Conservation (phyloP, 2,113 vertebrate genomes). For the Oenanthe melanoleuca region DNA sequence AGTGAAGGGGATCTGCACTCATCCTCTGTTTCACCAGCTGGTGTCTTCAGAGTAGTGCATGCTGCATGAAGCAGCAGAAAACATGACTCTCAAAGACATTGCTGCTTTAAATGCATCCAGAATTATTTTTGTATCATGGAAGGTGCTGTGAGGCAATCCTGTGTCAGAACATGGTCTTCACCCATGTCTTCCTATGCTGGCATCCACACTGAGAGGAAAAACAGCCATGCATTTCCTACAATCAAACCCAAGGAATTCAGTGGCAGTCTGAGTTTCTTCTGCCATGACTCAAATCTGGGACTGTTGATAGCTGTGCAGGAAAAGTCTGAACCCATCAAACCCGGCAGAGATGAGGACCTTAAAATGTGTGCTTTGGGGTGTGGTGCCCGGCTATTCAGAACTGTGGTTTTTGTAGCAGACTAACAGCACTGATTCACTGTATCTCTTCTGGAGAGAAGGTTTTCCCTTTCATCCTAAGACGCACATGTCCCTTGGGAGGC, state of each 20-base stretch:
- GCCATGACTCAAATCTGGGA: neutral
- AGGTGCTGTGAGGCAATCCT: neutral
- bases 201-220: neutral
- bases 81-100: neutral
- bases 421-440: neutral
- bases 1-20: neutral
- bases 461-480: neutral
- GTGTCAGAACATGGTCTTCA: neutral
- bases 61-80: neutral
- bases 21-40: neutral
- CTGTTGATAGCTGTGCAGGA: neutral
- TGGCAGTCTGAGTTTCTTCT: neutral
- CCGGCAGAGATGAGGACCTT: rapidly evolving
- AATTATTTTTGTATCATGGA: neutral
- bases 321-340: neutral
- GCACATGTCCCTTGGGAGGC: neutral
- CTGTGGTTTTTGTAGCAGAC: neutral
- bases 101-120: neutral
- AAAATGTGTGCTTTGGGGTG: neutral
- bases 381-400: neutral
- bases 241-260: neutral
- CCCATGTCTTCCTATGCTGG: neutral
- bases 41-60: neutral
- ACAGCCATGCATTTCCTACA: neutral
- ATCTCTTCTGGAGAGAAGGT: neutral